phyloP scores from a whole-genome alignment of 2,113 vertebrate species.

The Pseudolaguvia tuberculata region DNA sequence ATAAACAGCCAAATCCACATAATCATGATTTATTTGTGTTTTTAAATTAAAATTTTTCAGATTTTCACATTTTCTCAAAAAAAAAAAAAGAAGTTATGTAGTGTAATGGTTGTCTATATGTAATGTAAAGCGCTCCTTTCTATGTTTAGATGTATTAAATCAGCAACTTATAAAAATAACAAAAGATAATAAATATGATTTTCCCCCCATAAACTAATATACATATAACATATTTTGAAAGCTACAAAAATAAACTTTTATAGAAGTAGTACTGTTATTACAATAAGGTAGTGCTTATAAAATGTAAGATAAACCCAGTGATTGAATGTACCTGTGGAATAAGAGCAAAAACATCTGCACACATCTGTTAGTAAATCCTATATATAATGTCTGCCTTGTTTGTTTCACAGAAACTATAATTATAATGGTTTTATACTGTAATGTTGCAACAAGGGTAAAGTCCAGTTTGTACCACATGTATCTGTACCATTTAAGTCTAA shows the following conservation, averaged over 20 bases:
- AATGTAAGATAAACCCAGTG: constrained; percentile 25
- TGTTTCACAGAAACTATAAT: constrained; percentile 76
- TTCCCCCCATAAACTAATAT: constrained; percentile 33
- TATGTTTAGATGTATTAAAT: constrained; percentile 1
- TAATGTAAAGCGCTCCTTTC: background rate
- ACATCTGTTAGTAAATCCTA: constrained; percentile 18
- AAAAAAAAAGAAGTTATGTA: background rate
- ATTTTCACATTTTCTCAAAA: constrained; percentile 9
- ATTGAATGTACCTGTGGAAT: constrained; percentile 48
- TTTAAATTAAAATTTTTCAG: constrained; percentile 12
- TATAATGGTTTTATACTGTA: constrained; percentile 57
- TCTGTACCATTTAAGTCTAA: background rate
- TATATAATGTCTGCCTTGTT: constrained; percentile 28
- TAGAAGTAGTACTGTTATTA: constrained; percentile 44
- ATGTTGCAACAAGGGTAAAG: constrained; percentile 14
- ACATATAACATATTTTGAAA: constrained; percentile 45
- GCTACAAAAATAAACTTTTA: constrained; percentile 48
- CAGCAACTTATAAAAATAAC: constrained; percentile 18
- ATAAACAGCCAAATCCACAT: background rate
- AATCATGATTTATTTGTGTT: constrained; percentile 21
- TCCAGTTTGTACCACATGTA: constrained; percentile 41
- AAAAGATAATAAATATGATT: constrained; percentile 46
- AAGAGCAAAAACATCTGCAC: constrained; percentile 27
- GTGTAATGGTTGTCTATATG: background rate
- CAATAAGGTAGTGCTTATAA: constrained; percentile 46